Evolutionary conservation across 64 coral and sea anemone genomes (phyloP).

Genomic region (Platygyra sinensis): DNA sequence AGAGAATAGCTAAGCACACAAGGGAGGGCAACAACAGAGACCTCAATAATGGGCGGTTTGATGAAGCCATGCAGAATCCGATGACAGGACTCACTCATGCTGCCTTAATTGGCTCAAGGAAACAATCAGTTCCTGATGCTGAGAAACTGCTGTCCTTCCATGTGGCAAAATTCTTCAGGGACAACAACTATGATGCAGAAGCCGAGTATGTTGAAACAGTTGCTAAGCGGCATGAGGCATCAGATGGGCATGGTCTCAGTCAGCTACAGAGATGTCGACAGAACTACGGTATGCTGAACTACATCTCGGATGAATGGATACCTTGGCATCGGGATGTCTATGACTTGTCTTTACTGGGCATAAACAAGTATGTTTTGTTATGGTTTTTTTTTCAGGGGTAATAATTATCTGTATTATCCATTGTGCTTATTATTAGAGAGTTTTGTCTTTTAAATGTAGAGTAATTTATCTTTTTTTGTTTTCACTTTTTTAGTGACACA

Average conservation of each 20-base stretch:
- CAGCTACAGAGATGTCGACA: conserved; percentile 34
- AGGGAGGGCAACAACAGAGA: neutral
- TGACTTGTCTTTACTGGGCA: conserved; percentile 67
- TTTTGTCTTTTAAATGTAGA: too few relatives aligned
- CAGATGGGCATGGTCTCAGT: conserved; percentile 51
- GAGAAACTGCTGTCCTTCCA: conserved; percentile 61
- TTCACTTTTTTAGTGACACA: too few relatives aligned
- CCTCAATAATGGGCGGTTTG: conserved; percentile 54
- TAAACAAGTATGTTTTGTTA: conserved; percentile 23
- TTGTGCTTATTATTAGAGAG: too few relatives aligned
- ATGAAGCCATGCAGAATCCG: conserved; percentile 48
- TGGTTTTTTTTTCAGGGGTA: too few relatives aligned
- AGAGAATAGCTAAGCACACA: too few relatives aligned
- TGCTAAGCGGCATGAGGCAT: conserved; percentile 72
- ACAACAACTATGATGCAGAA: conserved; percentile 22
- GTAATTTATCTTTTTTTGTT: too few relatives aligned
- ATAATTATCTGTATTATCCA: too few relatives aligned
- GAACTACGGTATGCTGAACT: conserved; percentile 70
- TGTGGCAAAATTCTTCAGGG: conserved; percentile 52
- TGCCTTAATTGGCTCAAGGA: conserved; percentile 41
- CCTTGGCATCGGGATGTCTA: conserved; percentile 62
- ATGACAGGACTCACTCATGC: conserved; percentile 65
- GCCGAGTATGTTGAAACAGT: conserved; percentile 50
- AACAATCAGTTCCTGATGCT: conserved; percentile 81
- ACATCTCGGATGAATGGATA: conserved; percentile 72